Evolutionary conservation across 2,797 vertebrate genomes (phyloP).

Genomic region (Euphonia xanthogaster): DNA sequence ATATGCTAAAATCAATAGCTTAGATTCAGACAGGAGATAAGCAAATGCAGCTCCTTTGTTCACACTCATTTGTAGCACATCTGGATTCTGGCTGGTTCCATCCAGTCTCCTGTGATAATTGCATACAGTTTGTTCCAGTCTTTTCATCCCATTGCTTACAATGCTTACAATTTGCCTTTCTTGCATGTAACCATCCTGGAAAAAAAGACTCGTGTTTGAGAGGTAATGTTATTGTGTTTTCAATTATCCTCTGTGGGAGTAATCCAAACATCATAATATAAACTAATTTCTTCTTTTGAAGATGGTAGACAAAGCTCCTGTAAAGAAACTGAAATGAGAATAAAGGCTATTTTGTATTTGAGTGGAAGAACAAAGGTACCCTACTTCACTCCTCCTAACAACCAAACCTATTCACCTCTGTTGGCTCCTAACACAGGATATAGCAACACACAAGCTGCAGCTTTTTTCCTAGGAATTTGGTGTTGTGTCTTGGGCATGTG

Average conservation of each 20-base stretch:
- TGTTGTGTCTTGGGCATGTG: background rate
- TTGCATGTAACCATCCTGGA: background rate
- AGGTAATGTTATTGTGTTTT: constrained; percentile 22
- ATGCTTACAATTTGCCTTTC: background rate
- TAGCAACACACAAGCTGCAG: background rate
- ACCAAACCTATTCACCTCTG: background rate
- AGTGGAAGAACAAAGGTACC: background rate
- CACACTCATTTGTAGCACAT: background rate
- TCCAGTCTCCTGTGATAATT: background rate
- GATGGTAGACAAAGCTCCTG: background rate
- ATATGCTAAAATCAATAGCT: background rate
- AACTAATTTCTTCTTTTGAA: background rate
- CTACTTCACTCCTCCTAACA: background rate
- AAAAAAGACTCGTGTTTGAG: background rate
- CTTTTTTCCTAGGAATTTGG: background rate
- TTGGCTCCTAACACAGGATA: background rate
- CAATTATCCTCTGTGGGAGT: background rate
- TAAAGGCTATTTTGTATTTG: background rate
- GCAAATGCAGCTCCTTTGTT: background rate
- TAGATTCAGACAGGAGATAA: background rate
- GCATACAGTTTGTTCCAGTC: background rate
- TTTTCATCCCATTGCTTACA: constrained; percentile 6
- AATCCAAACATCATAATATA: background rate
- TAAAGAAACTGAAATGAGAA: background rate
- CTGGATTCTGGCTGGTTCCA: background rate